These are phyloP conservation scores for Drosophila rellima DNA, from an alignment of 2,888 invertebrate genomes.

Conservation along the genomic window DNA sequence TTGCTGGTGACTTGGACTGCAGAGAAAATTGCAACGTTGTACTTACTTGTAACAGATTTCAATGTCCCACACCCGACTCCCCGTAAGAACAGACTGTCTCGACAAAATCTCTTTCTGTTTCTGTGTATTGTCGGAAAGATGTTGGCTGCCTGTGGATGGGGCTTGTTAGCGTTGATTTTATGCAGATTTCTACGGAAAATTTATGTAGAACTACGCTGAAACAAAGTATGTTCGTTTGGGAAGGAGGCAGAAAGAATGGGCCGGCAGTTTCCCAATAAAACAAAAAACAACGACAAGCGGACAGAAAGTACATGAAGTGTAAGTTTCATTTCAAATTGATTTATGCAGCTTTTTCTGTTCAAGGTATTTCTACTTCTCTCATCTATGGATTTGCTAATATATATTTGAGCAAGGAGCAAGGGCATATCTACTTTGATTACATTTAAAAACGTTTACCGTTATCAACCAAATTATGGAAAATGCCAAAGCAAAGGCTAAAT, in stretches of 20 bases:
- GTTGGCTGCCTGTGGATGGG: conserved; percentile 57
- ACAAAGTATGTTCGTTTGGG: conserved; percentile 58
- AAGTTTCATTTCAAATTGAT: conserved; percentile 81
- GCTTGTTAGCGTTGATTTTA: conserved; percentile 82
- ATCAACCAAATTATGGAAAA: neutral
- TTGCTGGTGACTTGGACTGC: conserved; percentile 42
- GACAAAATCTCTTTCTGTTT: conserved; percentile 32
- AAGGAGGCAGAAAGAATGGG: neutral
- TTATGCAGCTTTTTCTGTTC: conserved; percentile 57
- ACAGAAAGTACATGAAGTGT: conserved; percentile 66
- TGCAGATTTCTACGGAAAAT: conserved; percentile 77
- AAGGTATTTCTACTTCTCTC: neutral
- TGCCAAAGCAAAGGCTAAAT: neutral
- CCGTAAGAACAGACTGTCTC: conserved; percentile 34
- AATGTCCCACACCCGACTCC: conserved; percentile 9
- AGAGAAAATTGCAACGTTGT: conserved; percentile 64
- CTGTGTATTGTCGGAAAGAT: conserved; percentile 61
- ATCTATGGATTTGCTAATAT: neutral
- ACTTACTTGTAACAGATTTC: conserved; percentile 40
- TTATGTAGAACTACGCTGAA: conserved; percentile 74
- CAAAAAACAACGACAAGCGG: conserved; percentile 41
- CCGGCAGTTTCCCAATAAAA: conserved; percentile 31
- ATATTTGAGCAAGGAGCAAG: conserved; percentile 18
- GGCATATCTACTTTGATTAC: conserved; percentile 65
- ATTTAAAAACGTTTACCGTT: conserved; percentile 49